These are phyloP conservation scores for Drosophila ogumai DNA, from an alignment of 1,140 invertebrate genomes.

Conservation along the genomic window DNA sequence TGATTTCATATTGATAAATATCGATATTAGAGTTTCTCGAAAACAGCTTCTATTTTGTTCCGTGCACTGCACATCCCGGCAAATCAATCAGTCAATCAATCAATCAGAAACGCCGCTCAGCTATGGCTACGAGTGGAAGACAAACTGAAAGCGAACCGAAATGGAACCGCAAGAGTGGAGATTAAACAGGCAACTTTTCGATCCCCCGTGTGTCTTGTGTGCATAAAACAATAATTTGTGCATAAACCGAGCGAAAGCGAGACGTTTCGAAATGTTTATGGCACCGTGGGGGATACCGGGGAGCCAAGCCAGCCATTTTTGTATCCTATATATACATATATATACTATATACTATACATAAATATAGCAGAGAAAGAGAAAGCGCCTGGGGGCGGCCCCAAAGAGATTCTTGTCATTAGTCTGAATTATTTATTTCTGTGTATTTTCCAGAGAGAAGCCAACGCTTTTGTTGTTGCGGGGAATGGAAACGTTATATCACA, in stretches of 20 bases:
- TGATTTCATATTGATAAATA: no score
- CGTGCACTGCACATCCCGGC: constrained; percentile 25
- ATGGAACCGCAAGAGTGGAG: constrained; percentile 22
- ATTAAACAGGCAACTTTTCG: constrained; percentile 25
- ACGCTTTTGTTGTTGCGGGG: background rate
- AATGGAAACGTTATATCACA: constrained; percentile 5
- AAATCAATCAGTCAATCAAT: constrained; percentile 36
- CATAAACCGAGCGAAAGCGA: constrained; percentile 43
- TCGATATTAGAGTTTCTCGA: no score
- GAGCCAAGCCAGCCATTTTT: constrained; percentile 28
- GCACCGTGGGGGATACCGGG: constrained; percentile 54
- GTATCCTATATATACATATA: constrained; percentile 8
- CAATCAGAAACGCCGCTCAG: background rate
- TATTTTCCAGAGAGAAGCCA: constrained; percentile 16
- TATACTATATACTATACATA: constrained; percentile 10
- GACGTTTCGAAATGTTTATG: constrained; percentile 69
- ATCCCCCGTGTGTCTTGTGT: constrained; percentile 27
- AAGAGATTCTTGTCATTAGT: constrained; percentile 46
- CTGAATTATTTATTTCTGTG: constrained; percentile 48
- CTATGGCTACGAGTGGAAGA: constrained; percentile 22
- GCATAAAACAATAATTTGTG: constrained; percentile 72
- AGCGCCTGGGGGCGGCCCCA: constrained; percentile 9
- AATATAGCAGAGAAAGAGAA: background rate
- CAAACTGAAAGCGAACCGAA: constrained; percentile 33
- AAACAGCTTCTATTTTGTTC: no score